Base-by-base conservation (phyloP, 1,140 invertebrate species). In the Harlomillsia oculata region DNA sequence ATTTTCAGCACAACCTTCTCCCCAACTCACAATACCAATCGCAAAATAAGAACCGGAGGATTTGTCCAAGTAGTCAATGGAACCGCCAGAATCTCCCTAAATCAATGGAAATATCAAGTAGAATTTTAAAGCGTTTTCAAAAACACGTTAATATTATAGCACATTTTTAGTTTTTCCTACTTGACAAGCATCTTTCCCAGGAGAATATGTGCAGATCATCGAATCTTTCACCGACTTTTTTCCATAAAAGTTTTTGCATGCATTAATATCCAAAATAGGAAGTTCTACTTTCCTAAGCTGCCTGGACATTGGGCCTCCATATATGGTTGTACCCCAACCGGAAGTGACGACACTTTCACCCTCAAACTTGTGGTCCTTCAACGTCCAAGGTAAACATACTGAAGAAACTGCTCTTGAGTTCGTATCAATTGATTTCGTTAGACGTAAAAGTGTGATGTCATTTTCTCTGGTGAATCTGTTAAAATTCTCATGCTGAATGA, bases 1-100 rank as follows among this genome's bases (percentile, higher is more conserved):
- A 20, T 84, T 84, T 74, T 91, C 85, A 8, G 89, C 91, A 69
- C 91, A 95, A 2, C 58, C 57, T 18, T 91, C 88, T 25, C 93
- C 93, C 86, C 87, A 95, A 14, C 87, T 51, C 5, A 54, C 45
- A 6, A 65, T 46, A 13, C 63, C 63, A 9, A 62, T 53, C 1
- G 49, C 60, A 43, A 56, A 62, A 23, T 54, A 57, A 3, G 37
- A 30, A 13, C 29, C 39, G 0, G 6, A 40, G 6, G 29, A 26
- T 2, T 28, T 11, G 20, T 65, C 30, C 26, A 18, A 4, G 30
- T 44, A 65, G 28, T 65, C 63, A 20, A 62, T 49, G 2, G 52
- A 53, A 1, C 59, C 60, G 26, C 63, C 63, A 41, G 60, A 63
- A 21, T 65, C 63, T 14, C 63, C 58, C n/a, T n/a, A n/a, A n/a